Percentiles rank a stretch among this genome's conserved stretches.
Evolutionary conservation across 2,797 vertebrate species (phyloP).

Genomic region (Scolopax bukidnonensis): DNA sequence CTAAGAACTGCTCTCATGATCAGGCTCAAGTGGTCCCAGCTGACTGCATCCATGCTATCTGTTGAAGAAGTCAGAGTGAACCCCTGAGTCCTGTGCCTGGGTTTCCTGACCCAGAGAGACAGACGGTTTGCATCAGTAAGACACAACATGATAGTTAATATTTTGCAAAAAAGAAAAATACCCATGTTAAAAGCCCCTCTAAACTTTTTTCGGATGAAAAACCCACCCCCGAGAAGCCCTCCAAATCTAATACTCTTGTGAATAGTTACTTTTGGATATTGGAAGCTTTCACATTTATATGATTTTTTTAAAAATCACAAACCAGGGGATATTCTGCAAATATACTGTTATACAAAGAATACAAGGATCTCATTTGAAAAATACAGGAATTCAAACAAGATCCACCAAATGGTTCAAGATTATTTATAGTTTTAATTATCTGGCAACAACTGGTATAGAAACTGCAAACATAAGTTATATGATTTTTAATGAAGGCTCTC

Average conservation of each 20-base stretch:
- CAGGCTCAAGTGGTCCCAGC: not conserved
- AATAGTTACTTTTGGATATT: not conserved
- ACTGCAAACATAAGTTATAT: not conserved
- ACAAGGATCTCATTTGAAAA: not conserved
- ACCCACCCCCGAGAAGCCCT: rapidly evolving
- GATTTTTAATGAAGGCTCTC: not conserved
- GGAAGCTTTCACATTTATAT: not conserved
- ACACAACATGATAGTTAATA: not conserved
- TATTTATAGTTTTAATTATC: not conserved
- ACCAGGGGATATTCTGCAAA: not conserved
- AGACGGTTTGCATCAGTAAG: not conserved
- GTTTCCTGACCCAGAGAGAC: not conserved
- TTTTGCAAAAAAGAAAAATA: not conserved
- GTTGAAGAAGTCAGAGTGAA: not conserved
- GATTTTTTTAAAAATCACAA: not conserved
- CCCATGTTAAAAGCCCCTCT: not conserved
- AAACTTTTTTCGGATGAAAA: not conserved
- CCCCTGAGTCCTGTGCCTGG: not conserved
- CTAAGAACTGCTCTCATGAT: not conserved
- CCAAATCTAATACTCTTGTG: not conserved
- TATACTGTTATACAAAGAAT: not conserved
- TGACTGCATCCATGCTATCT: not conserved
- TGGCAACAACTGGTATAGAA: not conserved
- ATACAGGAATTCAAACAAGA: not conserved
- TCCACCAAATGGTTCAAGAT: not conserved